A percentile compares a stretch with the other conserved stretches of the same genome.
phyloP scores from a whole-genome alignment of 2,888 invertebrate species.

The Hirtodrosophila histrioides region DNA sequence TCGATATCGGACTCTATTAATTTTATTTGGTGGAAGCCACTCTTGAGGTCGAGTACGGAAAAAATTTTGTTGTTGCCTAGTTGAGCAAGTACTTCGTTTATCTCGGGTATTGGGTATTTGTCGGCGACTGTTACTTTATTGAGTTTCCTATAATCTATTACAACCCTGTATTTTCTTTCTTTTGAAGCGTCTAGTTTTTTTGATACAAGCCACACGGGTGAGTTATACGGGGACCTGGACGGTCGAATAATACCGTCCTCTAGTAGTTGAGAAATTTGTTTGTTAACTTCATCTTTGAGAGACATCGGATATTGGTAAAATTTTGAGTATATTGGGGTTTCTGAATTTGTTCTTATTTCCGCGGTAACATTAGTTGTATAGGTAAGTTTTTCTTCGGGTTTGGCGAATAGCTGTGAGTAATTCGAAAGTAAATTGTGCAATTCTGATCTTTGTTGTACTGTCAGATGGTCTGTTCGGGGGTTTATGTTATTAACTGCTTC shows the following conservation, averaged over 20 bases:
- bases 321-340: neutral
- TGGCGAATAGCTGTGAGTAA: slow-evolving; percentile 6
- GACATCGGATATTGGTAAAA: neutral
- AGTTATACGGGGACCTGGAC: neutral
- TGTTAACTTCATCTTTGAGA: slow-evolving; percentile 28
- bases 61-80: too few species aligned
- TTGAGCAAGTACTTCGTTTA: neutral
- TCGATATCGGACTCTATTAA: too few species aligned
- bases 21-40: too few species aligned
- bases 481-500: slow-evolving; percentile 16
- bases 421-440: neutral
- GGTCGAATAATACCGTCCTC: neutral
- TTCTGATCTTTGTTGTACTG: neutral
- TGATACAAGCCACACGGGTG: neutral
- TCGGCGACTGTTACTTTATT: neutral
- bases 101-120: neutral
- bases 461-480: too few species aligned
- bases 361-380: neutral
- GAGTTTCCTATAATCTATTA: too few species aligned
- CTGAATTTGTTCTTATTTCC: too few species aligned
- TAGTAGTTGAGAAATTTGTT: slow-evolving; percentile 9
- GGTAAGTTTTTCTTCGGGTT: slow-evolving; percentile 16
- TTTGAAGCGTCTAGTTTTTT: neutral
- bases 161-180: neutral
- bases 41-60: too few species aligned